Evolutionary conservation across 1,140 invertebrate species (phyloP), one percentile per base, ranked within the genome.

Genomic region (Mactra quadrangularis): DNA sequence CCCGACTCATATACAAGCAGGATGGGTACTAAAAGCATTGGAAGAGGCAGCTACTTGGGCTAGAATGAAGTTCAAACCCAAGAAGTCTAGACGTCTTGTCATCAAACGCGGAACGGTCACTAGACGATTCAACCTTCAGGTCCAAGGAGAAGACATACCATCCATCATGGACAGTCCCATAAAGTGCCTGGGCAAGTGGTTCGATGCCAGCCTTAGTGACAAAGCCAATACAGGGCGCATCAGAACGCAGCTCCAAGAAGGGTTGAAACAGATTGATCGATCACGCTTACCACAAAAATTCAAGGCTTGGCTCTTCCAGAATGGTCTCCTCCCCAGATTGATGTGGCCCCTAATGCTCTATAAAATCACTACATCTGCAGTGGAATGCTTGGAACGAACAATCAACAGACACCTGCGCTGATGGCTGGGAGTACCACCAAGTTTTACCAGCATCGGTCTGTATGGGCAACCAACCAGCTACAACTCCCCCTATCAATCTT

Each of bases 241-340:
- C n/a, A 71, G 25, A 11, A 27, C 38, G 1, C 38, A 75, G 33
- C 19, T 75, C 1, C 1, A 52, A 27, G 59, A 64, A 15, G 50
- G 75, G 22, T 22, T 78, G 59, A 19, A 29, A 27, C 64, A 78
- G 3, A 64, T 50, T 1, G 45, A 64, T 25, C 27, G 25, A 66
- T 4, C 13, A 22, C 53, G 72, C 1, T 22, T 76, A 9, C 55
- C 72, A 13, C 53, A n/a, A 45, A 47, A 60, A n/a, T 76, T 66
- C 47, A 64, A 78, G n/a, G 60, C 60, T 0, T 78, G 75, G 75
- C 25, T 64, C 3, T 66, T 50, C 59, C 50, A 75, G 50, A 3
- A 75, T 29, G 38, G 2, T 6, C 11, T 57, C 2, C n/a, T 78
- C 1, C 60, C 75, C 1, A 31, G 75, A 15, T 17, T 66, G 22